Evolutionary conservation across 1,140 invertebrate species (phyloP).

Genomic region (Drosophila asahinai): DNA sequence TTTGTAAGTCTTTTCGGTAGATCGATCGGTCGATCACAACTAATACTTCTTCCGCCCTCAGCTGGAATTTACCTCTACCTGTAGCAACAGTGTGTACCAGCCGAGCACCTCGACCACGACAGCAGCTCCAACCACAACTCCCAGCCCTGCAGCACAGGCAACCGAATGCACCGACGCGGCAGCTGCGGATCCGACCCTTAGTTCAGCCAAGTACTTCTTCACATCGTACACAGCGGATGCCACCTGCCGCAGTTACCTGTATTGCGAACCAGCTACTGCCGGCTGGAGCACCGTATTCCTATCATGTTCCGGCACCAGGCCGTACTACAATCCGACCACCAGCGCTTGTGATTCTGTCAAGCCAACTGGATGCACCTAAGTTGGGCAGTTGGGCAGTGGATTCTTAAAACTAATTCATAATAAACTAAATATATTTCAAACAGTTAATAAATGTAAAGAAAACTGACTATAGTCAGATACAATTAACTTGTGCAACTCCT

Average conservation of each 20-base stretch:
- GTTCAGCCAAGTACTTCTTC: slow-evolving; percentile 4
- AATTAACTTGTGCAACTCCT: not conserved
- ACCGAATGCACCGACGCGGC: slow-evolving; percentile 5
- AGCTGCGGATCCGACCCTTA: not conserved
- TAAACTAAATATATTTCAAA: not conserved
- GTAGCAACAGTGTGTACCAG: slow-evolving; percentile 42
- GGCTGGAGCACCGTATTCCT: not conserved
- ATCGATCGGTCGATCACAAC: too few relatives aligned
- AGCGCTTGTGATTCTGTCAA: not conserved
- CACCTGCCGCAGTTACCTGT: slow-evolving; percentile 21
- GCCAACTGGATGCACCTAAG: slow-evolving; percentile 11
- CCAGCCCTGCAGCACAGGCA: not conserved
- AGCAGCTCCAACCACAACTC: slow-evolving; percentile 45
- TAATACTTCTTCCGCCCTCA: not conserved
- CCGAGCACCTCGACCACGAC: slow-evolving; percentile 18
- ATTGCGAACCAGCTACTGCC: slow-evolving; percentile 3
- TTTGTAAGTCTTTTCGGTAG: slow-evolving; percentile 33
- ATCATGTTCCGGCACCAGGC: not conserved
- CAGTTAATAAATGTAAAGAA: not conserved
- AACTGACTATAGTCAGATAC: too few relatives aligned
- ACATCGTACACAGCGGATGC: slow-evolving; percentile 1
- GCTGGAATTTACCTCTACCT: slow-evolving; percentile 6
- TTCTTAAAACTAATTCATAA: not conserved
- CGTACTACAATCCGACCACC: not conserved
- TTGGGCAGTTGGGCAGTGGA: not conserved